Evolutionary conservation across 2,888 invertebrate species (phyloP), one percentile per base, ranked within the genome.

Genomic region (Anaspis maculata): DNA sequence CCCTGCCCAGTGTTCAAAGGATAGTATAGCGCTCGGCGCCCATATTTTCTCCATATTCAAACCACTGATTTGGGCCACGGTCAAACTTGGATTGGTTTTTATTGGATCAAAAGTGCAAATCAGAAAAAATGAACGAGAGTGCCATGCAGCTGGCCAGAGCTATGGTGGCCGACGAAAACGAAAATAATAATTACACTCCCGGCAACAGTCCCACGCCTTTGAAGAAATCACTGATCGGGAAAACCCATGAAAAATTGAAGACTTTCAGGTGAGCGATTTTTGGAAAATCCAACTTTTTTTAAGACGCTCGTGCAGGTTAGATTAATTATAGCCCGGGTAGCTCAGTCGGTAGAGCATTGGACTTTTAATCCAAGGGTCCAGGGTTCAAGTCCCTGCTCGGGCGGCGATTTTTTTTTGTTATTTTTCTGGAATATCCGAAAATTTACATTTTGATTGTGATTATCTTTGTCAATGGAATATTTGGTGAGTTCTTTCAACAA

Each of bases 321-420:
- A 19, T 9, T 19, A 19, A n/a, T 2, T 25, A 30, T 15, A 7
- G 76, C 76, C 76, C 76, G 76, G 76, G 74, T 76, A 76, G 76
- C 76, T 77, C 76, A 77, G 76, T 77, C 74, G 76, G 77, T 77
- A 77, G 76, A 77, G 77, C 76, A 75, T 76, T 76, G 76, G 76
- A 76, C 76, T 77, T 77, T 78, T 78, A 78, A 78, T 77, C 77
- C 77, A 77, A 77, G 76, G 77, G 77, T 77, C 77, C 76, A 77
- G 77, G 77, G 77, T 78, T 78, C 77, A 77, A 78, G 77, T 76
- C 77, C 77, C 77, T 77, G 77, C 74, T 73, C 75, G 75, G 75
- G 74, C 75, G 76, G 40, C 30, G 73, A n/a, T 73, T 73, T 73
- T 28, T 48, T 27, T 42, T 49, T 48, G 52, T 47, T 43, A 45